Percentiles rank a stretch among this genome's conserved stretches.
These are phyloP conservation scores for Alaudala cheleensis DNA, from an alignment of 2,113 vertebrate genomes.

Conservation along the genomic window DNA sequence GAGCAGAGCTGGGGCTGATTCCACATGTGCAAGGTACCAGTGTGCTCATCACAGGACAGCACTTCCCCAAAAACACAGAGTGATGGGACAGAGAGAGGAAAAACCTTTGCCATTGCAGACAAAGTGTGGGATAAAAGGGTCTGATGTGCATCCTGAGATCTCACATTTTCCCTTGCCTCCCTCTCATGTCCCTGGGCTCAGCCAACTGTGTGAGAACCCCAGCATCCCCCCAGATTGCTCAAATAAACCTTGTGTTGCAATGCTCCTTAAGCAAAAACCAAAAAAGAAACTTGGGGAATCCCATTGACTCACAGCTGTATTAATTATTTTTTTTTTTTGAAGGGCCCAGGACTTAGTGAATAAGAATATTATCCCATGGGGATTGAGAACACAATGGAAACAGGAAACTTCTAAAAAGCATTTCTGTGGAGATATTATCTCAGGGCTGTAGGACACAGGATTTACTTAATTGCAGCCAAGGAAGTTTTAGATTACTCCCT, in stretches of 20 bases:
- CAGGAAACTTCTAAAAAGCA: constrained; percentile 59
- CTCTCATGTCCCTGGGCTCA: background rate
- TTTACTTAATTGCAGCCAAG: constrained; percentile 62
- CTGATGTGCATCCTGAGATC: background rate
- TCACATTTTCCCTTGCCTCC: background rate
- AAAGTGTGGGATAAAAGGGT: background rate
- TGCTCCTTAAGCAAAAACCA: background rate
- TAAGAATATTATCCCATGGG: constrained; percentile 60
- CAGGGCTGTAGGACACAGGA: constrained; percentile 52
- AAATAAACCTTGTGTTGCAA: background rate
- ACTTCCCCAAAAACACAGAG: background rate
- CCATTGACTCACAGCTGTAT: constrained; percentile 58
- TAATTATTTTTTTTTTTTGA: constrained; percentile 37
- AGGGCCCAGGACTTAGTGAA: constrained; percentile 8
- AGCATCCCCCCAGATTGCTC: background rate
- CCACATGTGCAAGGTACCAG: accelerated
- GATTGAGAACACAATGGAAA: constrained; percentile 45
- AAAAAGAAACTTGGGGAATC: constrained; percentile 58
- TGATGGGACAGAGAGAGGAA: no score
- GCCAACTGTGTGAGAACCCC: background rate
- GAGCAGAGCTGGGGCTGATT: background rate
- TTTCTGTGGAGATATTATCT: constrained; percentile 68
- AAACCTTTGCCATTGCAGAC: background rate
- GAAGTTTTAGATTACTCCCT: constrained; percentile 63
- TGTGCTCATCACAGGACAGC: background rate